Evolutionary conservation across 2,888 invertebrate genomes (phyloP).

Genomic region (Phyllotreta striolata): DNA sequence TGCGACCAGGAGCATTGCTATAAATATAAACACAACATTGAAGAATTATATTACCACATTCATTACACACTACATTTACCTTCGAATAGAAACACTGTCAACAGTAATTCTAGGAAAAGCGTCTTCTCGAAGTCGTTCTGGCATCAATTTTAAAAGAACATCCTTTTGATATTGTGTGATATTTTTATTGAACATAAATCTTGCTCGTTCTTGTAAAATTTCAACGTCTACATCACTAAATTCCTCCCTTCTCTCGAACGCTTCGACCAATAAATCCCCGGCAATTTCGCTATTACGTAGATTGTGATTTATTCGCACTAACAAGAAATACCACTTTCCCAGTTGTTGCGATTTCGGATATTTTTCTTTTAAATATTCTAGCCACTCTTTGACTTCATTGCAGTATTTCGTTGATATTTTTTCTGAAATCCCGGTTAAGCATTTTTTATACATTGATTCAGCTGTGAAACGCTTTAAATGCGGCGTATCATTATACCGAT

Average conservation of each 20-base stretch:
- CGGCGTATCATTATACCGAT: slow-evolving; percentile 35
- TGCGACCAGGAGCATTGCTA: slow-evolving; percentile 51
- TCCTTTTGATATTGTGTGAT: background rate
- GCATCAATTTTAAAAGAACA: slow-evolving; percentile 29
- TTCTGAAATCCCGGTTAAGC: slow-evolving; percentile 42
- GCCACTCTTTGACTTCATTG: slow-evolving; percentile 46
- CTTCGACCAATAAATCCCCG: background rate
- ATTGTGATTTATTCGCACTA: slow-evolving; percentile 28
- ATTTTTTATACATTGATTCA: slow-evolving; percentile 41
- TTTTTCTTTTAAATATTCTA: slow-evolving; percentile 47
- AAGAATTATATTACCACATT: background rate
- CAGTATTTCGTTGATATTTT: slow-evolving; percentile 42
- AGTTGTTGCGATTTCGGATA: slow-evolving; percentile 41
- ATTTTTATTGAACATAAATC: background rate
- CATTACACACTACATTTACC: background rate
- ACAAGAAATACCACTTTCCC: slow-evolving; percentile 49
- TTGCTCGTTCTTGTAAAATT: too few species aligned
- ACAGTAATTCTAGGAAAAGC: slow-evolving; percentile 45
- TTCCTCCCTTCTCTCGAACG: background rate
- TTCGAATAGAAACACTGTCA: background rate
- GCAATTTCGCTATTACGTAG: background rate
- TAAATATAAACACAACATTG: slow-evolving; percentile 28
- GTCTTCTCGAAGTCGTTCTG: slow-evolving; percentile 60
- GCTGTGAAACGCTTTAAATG: slow-evolving; percentile 51
- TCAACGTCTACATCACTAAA: too few species aligned